Conservation (phyloP, 1,140 invertebrate genomes). For the Antheraea pernyi region DNA sequence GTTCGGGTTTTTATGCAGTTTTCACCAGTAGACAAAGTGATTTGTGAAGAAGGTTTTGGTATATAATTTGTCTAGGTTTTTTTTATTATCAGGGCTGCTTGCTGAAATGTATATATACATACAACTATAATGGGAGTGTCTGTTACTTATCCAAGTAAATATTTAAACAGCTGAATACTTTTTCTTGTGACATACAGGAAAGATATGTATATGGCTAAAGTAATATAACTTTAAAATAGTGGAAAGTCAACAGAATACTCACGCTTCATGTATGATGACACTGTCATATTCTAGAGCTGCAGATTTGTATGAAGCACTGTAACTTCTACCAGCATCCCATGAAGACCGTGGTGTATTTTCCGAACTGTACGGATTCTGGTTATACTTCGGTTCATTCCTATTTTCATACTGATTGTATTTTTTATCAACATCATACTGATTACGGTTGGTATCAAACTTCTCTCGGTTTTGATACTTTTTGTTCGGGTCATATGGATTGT, state of each 20-base stretch:
- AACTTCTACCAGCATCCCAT: slow-evolving; percentile 53
- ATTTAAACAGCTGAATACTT: too few relatives aligned
- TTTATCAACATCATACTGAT: slow-evolving; percentile 47
- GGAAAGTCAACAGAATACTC: slow-evolving; percentile 45
- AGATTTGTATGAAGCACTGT: slow-evolving; percentile 48
- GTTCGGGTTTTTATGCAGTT: too few relatives aligned
- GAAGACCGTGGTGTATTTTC: slow-evolving; percentile 54
- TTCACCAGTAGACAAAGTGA: too few relatives aligned
- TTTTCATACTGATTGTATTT: slow-evolving; percentile 48
- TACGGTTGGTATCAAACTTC: slow-evolving; percentile 44
- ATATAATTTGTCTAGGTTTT: too few relatives aligned
- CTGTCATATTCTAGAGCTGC: slow-evolving; percentile 71
- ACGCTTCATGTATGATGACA: slow-evolving; percentile 82
- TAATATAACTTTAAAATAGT: too few relatives aligned
- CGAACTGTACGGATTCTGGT: slow-evolving; percentile 40
- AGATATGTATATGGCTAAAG: too few relatives aligned
- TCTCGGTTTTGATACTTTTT: slow-evolving; percentile 46
- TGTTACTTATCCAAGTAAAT: too few relatives aligned
- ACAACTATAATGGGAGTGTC: too few relatives aligned
- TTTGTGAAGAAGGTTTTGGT: too few relatives aligned
- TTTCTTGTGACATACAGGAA: too few relatives aligned
- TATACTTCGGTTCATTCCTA: slow-evolving; percentile 49
- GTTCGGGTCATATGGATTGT: slow-evolving; percentile 62
- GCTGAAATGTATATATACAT: too few relatives aligned
- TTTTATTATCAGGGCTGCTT: too few relatives aligned